phyloP scores from a whole-genome alignment of 2,797 vertebrate species.

The Xyrichtys novacula region DNA sequence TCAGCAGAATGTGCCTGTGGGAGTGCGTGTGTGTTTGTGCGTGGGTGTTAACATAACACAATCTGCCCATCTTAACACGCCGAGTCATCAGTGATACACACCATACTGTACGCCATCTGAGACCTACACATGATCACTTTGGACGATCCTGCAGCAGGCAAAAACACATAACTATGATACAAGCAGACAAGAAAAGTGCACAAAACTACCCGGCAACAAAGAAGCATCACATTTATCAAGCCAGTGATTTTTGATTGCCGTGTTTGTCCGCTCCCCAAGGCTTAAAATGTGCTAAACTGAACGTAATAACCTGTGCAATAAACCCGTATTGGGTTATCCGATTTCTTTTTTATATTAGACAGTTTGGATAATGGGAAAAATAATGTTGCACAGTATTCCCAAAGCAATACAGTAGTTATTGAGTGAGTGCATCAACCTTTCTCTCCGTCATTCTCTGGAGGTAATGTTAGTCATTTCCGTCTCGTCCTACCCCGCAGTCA shows the following conservation, averaged over 20 bases:
- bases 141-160: background rate
- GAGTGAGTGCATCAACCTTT: slow-evolving; percentile 31
- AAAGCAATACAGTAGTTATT: slow-evolving; percentile 34
- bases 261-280: slow-evolving; percentile 2
- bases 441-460: slow-evolving; percentile 26
- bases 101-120: slow-evolving; percentile 67
- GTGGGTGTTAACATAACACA: slow-evolving; percentile 66
- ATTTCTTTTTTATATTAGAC: slow-evolving; percentile 23
- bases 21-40: slow-evolving; percentile 36
- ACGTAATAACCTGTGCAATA: slow-evolving; percentile 26
- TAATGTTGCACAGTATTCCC: slow-evolving; percentile 27
- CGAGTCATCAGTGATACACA: slow-evolving; percentile 54
- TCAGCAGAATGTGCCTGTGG: slow-evolving; percentile 50
- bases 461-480: slow-evolving; percentile 51
- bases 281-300: slow-evolving; percentile 13
- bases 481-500: slow-evolving; percentile 40
- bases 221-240: background rate
- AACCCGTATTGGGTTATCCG: slow-evolving; percentile 15
- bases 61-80: slow-evolving; percentile 58
- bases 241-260: background rate
- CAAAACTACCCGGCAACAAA: background rate
- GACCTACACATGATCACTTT: slow-evolving; percentile 21
- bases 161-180: slow-evolving; percentile 1
- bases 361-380: slow-evolving; percentile 4
- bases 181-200: background rate